These are phyloP conservation scores for Thalassophryne amazonica DNA, from an alignment of 2,797 vertebrate species.

Conservation along the genomic window DNA sequence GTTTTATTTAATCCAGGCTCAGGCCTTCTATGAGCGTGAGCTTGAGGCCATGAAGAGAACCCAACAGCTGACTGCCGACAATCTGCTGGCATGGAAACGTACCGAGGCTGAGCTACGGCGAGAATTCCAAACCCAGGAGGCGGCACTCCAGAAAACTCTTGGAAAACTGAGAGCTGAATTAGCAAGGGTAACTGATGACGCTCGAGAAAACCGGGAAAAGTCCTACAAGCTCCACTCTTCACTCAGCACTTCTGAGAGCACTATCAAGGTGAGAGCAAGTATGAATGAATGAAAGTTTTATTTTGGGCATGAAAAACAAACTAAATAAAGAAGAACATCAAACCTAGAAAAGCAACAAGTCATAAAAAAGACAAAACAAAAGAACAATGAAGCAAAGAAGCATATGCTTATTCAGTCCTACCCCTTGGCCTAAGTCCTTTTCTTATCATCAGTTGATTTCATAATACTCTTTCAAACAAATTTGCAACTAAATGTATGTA, in stretches of 20 bases:
- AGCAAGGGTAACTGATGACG: constrained; percentile 89
- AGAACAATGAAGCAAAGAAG: too few relatives aligned
- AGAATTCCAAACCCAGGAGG: constrained; percentile 95
- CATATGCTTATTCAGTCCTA: too few relatives aligned
- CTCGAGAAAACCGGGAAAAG: constrained; percentile 87
- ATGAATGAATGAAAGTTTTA: too few relatives aligned
- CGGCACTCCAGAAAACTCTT: constrained; percentile 89
- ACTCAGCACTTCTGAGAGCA: constrained; percentile 81
- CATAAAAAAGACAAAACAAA: too few relatives aligned
- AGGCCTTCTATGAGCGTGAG: constrained; percentile 93
- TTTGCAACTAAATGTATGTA: too few relatives aligned
- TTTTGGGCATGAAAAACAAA: too few relatives aligned
- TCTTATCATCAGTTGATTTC: too few relatives aligned
- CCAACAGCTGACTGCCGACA: constrained; percentile 94
- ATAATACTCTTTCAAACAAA: too few relatives aligned
- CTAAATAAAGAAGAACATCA: too few relatives aligned
- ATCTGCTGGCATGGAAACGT: constrained; percentile 92
- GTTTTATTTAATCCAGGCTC: constrained; percentile 67
- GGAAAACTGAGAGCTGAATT: constrained; percentile 91
- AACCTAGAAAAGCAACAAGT: too few relatives aligned
- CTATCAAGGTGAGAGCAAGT: constrained; percentile 87
- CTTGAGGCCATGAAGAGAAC: constrained; percentile 96
- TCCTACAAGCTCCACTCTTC: constrained; percentile 89
- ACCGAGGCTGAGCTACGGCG: constrained; percentile 91
- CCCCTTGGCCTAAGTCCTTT: too few relatives aligned